These are phyloP conservation scores for Sarcophaga variegata DNA, from an alignment of 2,888 invertebrate species.

Conservation along the genomic window DNA sequence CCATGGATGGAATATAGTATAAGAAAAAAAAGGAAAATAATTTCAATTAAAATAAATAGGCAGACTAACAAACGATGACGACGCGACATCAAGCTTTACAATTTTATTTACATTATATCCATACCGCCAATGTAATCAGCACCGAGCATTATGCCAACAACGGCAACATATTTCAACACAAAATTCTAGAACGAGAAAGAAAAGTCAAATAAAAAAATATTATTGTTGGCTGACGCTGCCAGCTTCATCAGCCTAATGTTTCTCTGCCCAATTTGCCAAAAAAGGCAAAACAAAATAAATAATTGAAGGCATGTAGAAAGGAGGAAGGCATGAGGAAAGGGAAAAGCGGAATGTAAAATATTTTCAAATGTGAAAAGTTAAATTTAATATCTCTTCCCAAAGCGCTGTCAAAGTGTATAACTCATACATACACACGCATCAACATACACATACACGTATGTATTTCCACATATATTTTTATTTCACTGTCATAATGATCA, in stretches of 20 bases:
- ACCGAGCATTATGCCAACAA: background rate
- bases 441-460: background rate
- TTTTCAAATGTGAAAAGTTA: constrained; percentile 47
- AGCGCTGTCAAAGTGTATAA: background rate
- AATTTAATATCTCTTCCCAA: constrained; percentile 40
- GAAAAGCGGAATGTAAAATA: constrained; percentile 17
- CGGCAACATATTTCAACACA: background rate
- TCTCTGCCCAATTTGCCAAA: constrained; percentile 25
- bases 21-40: constrained; percentile 16
- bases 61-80: constrained; percentile 37
- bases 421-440: background rate
- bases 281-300: background rate
- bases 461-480: background rate
- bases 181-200: background rate
- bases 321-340: too few species aligned
- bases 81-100: background rate
- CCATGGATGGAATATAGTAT: too few species aligned
- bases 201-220: background rate
- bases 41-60: constrained; percentile 62
- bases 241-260: background rate
- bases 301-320: background rate
- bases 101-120: constrained; percentile 39
- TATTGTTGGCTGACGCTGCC: background rate
- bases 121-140: background rate
- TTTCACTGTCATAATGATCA: background rate